Conservation (phyloP, 2,113 vertebrate genomes). For the Protobothrops flavoviridis region DNA sequence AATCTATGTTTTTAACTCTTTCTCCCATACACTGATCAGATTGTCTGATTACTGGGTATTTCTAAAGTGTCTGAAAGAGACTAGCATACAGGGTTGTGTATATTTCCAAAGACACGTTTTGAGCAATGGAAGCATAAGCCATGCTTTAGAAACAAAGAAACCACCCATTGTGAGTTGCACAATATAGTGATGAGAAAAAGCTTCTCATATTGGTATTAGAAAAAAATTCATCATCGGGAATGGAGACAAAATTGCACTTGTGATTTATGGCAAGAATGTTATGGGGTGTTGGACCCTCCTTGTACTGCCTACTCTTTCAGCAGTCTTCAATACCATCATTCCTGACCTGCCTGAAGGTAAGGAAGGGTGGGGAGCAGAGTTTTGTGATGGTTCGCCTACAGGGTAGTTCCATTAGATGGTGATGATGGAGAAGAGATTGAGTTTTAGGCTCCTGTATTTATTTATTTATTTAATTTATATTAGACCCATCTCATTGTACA, state of each 20-base stretch:
- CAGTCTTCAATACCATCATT: neutral
- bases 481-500: neutral
- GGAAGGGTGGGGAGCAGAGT: neutral
- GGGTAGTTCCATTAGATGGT: neutral
- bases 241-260: neutral
- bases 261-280: neutral
- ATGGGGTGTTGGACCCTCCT: neutral
- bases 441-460: neutral
- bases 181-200: conserved; percentile 11
- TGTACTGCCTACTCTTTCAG: neutral
- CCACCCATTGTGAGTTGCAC: conserved; percentile 17
- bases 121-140: conserved; percentile 19
- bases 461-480: neutral
- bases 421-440: neutral
- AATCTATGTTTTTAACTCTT: neutral
- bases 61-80: conserved; percentile 22
- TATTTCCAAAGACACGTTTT: conserved; percentile 31
- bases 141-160: conserved; percentile 17
- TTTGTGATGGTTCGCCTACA: neutral
- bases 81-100: neutral
- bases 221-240: neutral
- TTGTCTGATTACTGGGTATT: conserved; percentile 25
- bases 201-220: neutral
- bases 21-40: neutral
- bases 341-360: neutral